Base-by-base conservation (phyloP, 1,140 invertebrate genomes). In the Polypedilum pembai region DNA sequence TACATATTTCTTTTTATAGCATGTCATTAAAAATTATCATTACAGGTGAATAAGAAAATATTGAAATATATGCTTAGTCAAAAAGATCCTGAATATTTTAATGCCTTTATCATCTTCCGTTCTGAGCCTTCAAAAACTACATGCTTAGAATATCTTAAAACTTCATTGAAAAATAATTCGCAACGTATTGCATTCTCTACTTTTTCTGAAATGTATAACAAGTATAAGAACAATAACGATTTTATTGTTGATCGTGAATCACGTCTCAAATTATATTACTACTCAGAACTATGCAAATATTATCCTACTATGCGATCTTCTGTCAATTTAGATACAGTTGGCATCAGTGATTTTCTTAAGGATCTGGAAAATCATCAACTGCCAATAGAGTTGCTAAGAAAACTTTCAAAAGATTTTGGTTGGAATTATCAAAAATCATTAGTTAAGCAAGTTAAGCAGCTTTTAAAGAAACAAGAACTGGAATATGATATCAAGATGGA, bases 401-500 rank as follows among this genome's bases (percentile, higher is more conserved):
- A 79, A 33, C 80, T 82, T 74, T 80, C 80, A 73, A 72, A 73
- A 1, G 80, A 81, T 75, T 82, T 82, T 74, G 77, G 78, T 12
- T 79, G 80, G 41, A 79, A 82, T 73, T 82, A 77, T 75, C 80
- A 82, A 17, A 76, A 79, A 73, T 78, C 82, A 72, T 76, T 82
- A 0, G 77, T 80, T 8, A 77, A 80, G 5, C 81, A 82, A 74
- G 77, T 82, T 1, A 74, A 41, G 1, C 8, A 20, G 5, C 18
- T 81, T 8, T 73, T 82, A 12, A 76, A 75, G 66, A 75, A 77
- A 7, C 81, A 82, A 66, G 78, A 80, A 73, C 66, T 80, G 24
- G 77, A 79, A 21, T 82, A 79, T 73, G 80, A 81, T 41, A 76
- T 81, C 1, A 80, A 81, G 66, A 76, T 56, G 2, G 78, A 82